Percentiles rank a stretch among this genome's conserved stretches.
phyloP scores from a whole-genome alignment of 2,113 vertebrate genomes.

The Trogon surrucura region DNA sequence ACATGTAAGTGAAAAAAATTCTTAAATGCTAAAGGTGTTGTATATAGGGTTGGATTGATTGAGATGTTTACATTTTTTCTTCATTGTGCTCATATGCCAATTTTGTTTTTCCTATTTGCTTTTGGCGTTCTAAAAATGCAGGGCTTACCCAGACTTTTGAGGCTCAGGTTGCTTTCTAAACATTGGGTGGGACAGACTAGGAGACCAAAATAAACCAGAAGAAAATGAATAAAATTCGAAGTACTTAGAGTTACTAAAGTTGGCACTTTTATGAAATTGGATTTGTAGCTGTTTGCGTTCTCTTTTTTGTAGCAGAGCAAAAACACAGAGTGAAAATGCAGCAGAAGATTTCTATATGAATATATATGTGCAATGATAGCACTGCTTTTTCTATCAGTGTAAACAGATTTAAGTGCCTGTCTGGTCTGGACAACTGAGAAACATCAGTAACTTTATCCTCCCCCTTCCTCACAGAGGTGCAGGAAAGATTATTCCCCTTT shows the following conservation, averaged over 20 bases:
- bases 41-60: conserved; percentile 17
- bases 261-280: neutral
- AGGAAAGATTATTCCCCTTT: neutral
- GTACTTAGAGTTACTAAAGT: conserved; percentile 11
- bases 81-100: neutral
- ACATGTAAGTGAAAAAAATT: neutral
- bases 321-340: neutral
- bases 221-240: conserved; percentile 49
- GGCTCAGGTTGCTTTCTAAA: conserved; percentile 71
- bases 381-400: neutral
- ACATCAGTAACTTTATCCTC: neutral
- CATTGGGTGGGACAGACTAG: conserved; percentile 56
- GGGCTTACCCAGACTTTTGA: conserved; percentile 31
- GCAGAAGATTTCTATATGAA: neutral
- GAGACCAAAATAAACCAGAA: conserved; percentile 67
- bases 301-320: neutral
- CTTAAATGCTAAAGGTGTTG: conserved; percentile 19
- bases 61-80: conserved; percentile 35
- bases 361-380: neutral
- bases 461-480: neutral
- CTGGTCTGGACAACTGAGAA: neutral
- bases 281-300: neutral
- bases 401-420: neutral
- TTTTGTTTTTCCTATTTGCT: conserved; percentile 9
- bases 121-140: conserved; percentile 43